phyloP scores from a whole-genome alignment of 2,888 invertebrate genomes.

The Tenthredo notha region DNA sequence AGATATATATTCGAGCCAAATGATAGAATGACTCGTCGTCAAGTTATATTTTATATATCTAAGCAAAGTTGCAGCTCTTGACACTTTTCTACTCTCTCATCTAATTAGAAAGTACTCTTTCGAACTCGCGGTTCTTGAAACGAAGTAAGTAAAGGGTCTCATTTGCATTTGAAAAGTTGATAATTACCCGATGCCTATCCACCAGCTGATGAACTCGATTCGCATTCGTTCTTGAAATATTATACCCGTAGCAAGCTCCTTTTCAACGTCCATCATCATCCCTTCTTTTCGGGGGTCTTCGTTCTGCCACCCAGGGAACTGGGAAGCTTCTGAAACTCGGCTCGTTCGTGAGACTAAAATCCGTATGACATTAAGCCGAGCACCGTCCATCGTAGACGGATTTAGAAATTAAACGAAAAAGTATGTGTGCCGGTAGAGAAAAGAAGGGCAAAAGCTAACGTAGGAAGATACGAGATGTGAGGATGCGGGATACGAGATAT shows the following conservation, averaged over 20 bases:
- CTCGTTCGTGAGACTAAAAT: slow-evolving; percentile 6
- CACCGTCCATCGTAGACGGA: slow-evolving; percentile 1
- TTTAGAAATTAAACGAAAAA: slow-evolving; percentile 41
- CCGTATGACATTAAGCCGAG: background rate
- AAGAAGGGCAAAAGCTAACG: background rate
- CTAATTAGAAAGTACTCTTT: slow-evolving; percentile 41
- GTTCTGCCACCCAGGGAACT: background rate
- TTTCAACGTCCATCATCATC: slow-evolving; percentile 38
- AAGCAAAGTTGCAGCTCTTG: background rate
- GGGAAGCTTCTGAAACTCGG: background rate
- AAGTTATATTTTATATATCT: background rate
- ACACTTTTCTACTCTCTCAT: background rate
- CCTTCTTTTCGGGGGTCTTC: background rate
- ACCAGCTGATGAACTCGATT: background rate
- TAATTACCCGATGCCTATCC: slow-evolving; percentile 33
- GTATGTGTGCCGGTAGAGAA: background rate
- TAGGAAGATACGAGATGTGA: background rate
- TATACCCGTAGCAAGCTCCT: background rate
- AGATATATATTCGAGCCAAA: background rate
- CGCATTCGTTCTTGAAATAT: slow-evolving; percentile 24
- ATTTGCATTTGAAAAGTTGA: slow-evolving; percentile 46
- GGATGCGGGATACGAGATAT: background rate
- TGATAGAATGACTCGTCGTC: slow-evolving; percentile 19
- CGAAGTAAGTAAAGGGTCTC: background rate
- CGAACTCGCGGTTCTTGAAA: background rate